Evolutionary conservation across 2,888 invertebrate genomes (phyloP).

Genomic region (Junonia oenone): DNA sequence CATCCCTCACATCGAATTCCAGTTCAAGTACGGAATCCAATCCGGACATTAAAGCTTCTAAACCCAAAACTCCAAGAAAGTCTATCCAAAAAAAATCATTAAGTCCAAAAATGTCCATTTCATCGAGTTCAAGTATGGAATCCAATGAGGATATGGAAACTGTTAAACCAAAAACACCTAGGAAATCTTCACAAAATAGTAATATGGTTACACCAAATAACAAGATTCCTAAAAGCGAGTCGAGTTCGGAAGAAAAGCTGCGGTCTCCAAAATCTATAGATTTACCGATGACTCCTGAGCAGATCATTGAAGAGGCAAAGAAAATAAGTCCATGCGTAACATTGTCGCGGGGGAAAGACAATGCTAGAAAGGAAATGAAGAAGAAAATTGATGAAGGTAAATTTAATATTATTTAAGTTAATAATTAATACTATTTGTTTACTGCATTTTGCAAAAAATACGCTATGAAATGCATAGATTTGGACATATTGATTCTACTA

Average conservation of each 20-base stretch:
- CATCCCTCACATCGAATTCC: too few relatives aligned
- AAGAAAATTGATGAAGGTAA: conserved; percentile 63
- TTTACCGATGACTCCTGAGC: conserved; percentile 46
- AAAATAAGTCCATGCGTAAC: conserved; percentile 76
- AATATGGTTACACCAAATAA: conserved; percentile 42
- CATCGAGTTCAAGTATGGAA: not conserved
- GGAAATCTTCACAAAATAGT: conserved; percentile 27
- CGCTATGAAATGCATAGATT: too few relatives aligned
- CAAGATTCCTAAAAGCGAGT: conserved; percentile 56
- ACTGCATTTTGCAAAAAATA: too few relatives aligned
- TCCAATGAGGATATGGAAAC: not conserved
- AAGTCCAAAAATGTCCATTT: not conserved
- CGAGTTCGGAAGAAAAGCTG: conserved; percentile 55
- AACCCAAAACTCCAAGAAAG: too few relatives aligned
- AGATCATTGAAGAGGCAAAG: conserved; percentile 41
- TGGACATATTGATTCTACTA: too few relatives aligned
- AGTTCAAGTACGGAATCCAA: too few relatives aligned
- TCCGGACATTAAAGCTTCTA: too few relatives aligned
- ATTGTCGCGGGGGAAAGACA: conserved; percentile 79
- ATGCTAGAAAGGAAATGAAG: conserved; percentile 77
- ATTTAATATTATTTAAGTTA: not conserved
- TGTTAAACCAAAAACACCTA: conserved; percentile 28
- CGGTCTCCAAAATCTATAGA: conserved; percentile 49
- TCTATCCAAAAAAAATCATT: not conserved
- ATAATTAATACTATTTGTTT: too few relatives aligned